These are phyloP conservation scores for Tubiluchus corallicola DNA, from an alignment of 2,888 invertebrate genomes.

Conservation along the genomic window DNA sequence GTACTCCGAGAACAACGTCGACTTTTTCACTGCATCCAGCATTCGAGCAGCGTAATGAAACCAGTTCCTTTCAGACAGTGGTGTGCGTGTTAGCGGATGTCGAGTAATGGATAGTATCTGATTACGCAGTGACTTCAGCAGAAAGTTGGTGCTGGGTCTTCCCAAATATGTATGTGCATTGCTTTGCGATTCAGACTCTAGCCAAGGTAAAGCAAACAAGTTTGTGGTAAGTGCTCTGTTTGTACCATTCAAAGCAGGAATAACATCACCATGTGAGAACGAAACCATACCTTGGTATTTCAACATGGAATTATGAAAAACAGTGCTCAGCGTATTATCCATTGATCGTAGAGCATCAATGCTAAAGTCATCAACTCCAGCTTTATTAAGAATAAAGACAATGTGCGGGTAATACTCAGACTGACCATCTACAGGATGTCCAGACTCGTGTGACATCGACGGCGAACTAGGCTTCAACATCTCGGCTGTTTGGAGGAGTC, in stretches of 20 bases:
- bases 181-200: conserved; percentile 8
- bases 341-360: conserved; percentile 21
- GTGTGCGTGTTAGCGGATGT: conserved; percentile 48
- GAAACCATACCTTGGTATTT: conserved; percentile 21
- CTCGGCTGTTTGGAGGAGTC: conserved; percentile 61
- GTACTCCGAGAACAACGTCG: conserved; percentile 62
- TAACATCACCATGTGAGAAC: background rate
- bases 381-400: conserved; percentile 61
- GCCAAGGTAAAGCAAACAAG: background rate
- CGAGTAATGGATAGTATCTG: conserved; percentile 49
- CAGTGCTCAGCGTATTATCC: conserved; percentile 19
- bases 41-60: conserved; percentile 58
- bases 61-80: conserved; percentile 62
- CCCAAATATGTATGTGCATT: conserved; percentile 20
- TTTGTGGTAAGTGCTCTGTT: background rate
- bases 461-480: conserved; percentile 63
- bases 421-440: conserved; percentile 33
- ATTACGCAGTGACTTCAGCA: conserved; percentile 45
- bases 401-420: conserved; percentile 63
- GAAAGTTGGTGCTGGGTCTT: conserved; percentile 36
- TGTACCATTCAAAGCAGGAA: conserved; percentile 6
- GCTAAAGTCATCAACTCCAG: conserved; percentile 44
- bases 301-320: conserved; percentile 26
- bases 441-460: conserved; percentile 37
- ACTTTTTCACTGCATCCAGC: conserved; percentile 66